Conservation (phyloP, 2,797 vertebrate genomes). For the Hemibagrus guttatus region DNA sequence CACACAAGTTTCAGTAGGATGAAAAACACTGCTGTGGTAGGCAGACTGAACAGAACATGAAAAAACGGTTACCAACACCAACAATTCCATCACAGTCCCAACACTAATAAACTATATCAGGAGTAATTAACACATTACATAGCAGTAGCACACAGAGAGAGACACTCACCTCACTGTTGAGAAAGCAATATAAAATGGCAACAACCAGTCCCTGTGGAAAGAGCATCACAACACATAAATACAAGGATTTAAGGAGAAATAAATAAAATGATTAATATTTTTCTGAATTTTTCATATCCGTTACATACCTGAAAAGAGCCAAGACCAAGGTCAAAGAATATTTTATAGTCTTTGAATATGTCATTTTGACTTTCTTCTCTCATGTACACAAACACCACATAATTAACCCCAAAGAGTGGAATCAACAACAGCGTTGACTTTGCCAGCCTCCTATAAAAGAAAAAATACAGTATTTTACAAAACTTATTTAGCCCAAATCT, state of each 20-base stretch:
- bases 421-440: constrained; percentile 94
- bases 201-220: constrained; percentile 87
- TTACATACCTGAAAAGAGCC: constrained; percentile 90
- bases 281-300: background rate
- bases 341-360: constrained; percentile 77
- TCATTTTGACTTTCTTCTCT: constrained; percentile 67
- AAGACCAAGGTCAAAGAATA: constrained; percentile 86
- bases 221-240: constrained; percentile 35
- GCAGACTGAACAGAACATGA: too few relatives aligned
- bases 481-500: background rate
- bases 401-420: constrained; percentile 90
- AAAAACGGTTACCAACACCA: too few relatives aligned
- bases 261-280: background rate
- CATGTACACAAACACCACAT: constrained; percentile 86
- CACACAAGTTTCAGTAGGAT: too few relatives aligned
- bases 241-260: background rate
- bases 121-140: background rate
- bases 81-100: too few relatives aligned
- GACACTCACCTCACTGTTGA: constrained; percentile 90
- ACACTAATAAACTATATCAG: background rate
- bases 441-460: constrained; percentile 81
- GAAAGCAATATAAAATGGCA: constrained; percentile 90
- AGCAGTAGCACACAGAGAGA: background rate
- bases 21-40: background rate
- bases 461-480: background rate